Percentiles rank a stretch among this genome's conserved stretches.
phyloP scores from a whole-genome alignment of 2,113 vertebrate genomes.

The Fulmarus glacialis region DNA sequence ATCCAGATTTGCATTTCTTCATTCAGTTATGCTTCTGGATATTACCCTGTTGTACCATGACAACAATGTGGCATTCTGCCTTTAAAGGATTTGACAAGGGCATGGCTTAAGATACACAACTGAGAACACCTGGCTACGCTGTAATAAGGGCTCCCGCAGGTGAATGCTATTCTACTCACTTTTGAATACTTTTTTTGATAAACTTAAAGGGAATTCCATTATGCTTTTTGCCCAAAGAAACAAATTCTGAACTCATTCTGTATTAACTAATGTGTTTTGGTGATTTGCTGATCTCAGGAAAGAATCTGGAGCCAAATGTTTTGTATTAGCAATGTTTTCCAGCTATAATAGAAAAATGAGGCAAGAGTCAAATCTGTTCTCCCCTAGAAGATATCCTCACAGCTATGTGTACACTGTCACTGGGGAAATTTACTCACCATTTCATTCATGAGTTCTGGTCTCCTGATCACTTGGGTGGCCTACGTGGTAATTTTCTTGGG shows the following conservation, averaged over 20 bases:
- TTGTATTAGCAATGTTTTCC: not conserved
- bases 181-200: not conserved
- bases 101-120: not conserved
- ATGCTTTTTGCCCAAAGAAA: not conserved
- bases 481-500: not conserved
- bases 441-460: not conserved
- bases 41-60: not conserved
- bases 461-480: not conserved
- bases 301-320: not conserved
- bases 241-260: not conserved
- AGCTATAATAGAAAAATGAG: not conserved
- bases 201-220: not conserved
- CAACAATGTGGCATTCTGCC: not conserved
- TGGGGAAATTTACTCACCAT: not conserved
- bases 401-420: accelerated
- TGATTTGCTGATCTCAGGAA: not conserved
- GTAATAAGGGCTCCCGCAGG: not conserved
- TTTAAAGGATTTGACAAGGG: not conserved
- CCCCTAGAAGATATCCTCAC: not conserved
- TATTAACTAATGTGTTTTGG: not conserved
- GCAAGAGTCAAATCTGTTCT: not conserved
- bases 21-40: not conserved
- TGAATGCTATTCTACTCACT: not conserved
- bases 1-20: not conserved
- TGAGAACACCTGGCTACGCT: not conserved